Conservation (phyloP, 2,888 invertebrate species). For the Microctonus brassicae region DNA sequence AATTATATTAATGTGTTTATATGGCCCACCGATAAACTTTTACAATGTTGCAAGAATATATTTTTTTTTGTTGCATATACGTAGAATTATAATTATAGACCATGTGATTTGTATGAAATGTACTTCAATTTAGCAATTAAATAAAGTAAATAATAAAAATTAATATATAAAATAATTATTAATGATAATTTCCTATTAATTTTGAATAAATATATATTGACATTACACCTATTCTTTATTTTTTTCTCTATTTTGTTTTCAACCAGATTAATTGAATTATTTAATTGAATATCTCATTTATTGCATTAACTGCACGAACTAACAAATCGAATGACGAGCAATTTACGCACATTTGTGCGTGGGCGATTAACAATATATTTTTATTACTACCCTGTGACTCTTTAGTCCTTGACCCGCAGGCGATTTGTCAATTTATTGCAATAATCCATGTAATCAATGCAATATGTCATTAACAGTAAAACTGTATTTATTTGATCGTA, state of each 20-base stretch:
- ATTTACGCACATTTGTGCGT: background rate
- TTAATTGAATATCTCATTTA: too few relatives aligned
- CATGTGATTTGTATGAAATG: slow-evolving; percentile 55
- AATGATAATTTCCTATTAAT: too few relatives aligned
- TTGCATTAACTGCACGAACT: background rate
- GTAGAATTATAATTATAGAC: slow-evolving; percentile 39
- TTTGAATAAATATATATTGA: background rate
- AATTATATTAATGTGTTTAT: background rate
- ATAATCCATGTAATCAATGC: slow-evolving; percentile 45
- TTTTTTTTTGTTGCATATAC: too few relatives aligned
- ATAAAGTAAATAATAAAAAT: slow-evolving; percentile 31
- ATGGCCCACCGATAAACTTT: too few relatives aligned
- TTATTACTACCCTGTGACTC: slow-evolving; percentile 17
- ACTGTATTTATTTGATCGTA: slow-evolving; percentile 16
- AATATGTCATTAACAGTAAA: slow-evolving; percentile 39
- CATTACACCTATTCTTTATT: background rate
- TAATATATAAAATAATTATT: background rate
- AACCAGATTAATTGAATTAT: too few relatives aligned
- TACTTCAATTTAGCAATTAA: slow-evolving; percentile 53
- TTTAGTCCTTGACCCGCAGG: slow-evolving; percentile 47
- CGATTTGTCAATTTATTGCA: slow-evolving; percentile 46
- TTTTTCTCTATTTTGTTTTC: too few relatives aligned
- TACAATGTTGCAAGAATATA: too few relatives aligned
- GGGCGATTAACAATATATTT: slow-evolving; percentile 11
- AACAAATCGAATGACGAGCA: background rate